Evolutionary conservation across 2,888 invertebrate genomes (phyloP).

Genomic region (Polia nebulosa): DNA sequence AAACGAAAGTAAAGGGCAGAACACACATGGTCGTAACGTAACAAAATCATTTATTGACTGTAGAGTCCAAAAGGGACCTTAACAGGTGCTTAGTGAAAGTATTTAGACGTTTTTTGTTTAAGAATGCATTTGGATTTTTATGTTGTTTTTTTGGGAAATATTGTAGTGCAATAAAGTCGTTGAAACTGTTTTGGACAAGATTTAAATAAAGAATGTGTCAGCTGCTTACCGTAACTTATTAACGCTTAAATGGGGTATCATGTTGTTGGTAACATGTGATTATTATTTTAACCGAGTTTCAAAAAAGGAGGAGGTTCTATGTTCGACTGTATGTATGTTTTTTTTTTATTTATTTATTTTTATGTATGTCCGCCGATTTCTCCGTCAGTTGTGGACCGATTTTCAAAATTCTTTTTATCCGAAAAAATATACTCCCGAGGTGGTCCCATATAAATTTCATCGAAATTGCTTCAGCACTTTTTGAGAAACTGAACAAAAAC

Average conservation of each 20-base stretch:
- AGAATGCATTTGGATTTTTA: slow-evolving; percentile 4
- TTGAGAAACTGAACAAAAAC: no score
- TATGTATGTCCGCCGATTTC: no score
- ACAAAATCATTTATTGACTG: slow-evolving; percentile 54
- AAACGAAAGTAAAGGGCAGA: slow-evolving; percentile 58
- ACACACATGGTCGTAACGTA: slow-evolving; percentile 42
- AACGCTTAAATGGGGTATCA: background rate
- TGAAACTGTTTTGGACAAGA: background rate
- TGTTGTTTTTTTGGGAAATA: background rate
- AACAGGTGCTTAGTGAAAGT: slow-evolving; percentile 67
- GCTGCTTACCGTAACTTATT: background rate
- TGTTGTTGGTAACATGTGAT: no score
- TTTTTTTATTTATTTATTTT: no score
- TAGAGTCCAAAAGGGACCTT: slow-evolving; percentile 12
- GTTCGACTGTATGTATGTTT: no score
- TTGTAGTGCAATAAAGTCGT: background rate
- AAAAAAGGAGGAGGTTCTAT: no score
- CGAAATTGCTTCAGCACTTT: no score
- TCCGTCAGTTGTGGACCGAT: no score
- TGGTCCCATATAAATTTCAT: no score
- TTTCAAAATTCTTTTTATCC: no score
- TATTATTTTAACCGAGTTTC: no score
- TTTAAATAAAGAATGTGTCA: background rate
- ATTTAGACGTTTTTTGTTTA: slow-evolving; percentile 24
- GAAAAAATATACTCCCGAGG: no score